These are phyloP conservation scores for Sitta carolinensis DNA, from an alignment of 2,797 vertebrate species.

Conservation along the genomic window DNA sequence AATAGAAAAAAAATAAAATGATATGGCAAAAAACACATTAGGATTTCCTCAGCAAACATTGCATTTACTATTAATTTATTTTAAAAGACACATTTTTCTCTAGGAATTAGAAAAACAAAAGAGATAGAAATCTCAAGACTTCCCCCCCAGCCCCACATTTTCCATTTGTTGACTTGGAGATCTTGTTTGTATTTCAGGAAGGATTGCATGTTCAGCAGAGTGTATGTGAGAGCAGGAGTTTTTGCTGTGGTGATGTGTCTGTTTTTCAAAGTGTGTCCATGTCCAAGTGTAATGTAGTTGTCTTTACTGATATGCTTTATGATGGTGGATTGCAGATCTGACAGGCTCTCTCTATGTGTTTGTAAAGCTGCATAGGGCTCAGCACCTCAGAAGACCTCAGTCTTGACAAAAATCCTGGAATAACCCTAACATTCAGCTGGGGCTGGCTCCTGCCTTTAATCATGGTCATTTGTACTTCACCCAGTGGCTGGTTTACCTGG, in stretches of 20 bases:
- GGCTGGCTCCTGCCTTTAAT: background rate
- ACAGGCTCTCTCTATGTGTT: background rate
- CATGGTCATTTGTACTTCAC: background rate
- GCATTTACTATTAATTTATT: background rate
- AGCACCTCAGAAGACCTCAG: too few relatives aligned
- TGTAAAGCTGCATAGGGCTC: background rate
- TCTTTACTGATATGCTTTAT: conserved; percentile 2
- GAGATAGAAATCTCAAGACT: background rate
- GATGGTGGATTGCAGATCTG: conserved; percentile 6
- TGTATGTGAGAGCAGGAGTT: background rate
- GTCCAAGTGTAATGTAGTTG: conserved; percentile 7
- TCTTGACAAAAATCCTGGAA: background rate
- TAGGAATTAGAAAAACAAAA: background rate
- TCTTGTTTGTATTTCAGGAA: conserved; percentile 3
- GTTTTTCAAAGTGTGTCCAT: background rate
- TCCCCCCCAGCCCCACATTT: background rate
- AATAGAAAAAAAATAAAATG: background rate
- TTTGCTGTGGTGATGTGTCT: background rate
- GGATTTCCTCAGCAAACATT: background rate
- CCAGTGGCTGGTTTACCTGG: background rate
- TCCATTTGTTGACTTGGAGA: background rate
- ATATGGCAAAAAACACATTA: background rate
- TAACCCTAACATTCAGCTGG: background rate
- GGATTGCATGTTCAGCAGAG: background rate
- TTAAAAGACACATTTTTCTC: background rate